Percentiles rank a stretch among this genome's conserved stretches.
These are phyloP conservation scores for Pangasius djambal DNA, from an alignment of 2,797 vertebrate species.

Conservation along the genomic window DNA sequence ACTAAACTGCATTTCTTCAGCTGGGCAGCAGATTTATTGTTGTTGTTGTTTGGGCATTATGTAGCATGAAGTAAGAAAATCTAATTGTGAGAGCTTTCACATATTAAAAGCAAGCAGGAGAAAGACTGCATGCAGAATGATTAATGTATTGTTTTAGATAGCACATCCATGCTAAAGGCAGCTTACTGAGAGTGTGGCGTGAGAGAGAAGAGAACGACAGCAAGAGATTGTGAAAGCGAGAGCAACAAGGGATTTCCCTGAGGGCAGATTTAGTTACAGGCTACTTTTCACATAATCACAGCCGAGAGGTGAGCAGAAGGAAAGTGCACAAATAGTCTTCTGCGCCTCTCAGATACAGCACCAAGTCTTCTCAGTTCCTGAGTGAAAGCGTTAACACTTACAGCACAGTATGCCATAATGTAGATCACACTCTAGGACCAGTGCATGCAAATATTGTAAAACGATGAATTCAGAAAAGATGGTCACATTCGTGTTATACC, in stretches of 20 bases:
- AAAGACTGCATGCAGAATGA: neutral
- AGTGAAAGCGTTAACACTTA: conserved; percentile 19
- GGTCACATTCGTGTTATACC: neutral
- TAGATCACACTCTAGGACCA: neutral
- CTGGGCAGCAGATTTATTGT: neutral
- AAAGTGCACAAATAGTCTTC: conserved; percentile 33
- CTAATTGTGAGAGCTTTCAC: neutral
- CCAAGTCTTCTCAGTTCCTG: conserved; percentile 13
- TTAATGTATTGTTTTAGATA: neutral
- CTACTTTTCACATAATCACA: conserved; percentile 34
- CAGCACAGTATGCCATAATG: neutral
- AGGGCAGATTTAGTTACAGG: conserved; percentile 43
- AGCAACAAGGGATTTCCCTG: conserved; percentile 24
- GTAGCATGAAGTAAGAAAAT: neutral
- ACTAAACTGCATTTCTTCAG: neutral
- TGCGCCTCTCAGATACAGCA: neutral
- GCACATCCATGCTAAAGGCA: neutral
- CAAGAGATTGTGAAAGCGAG: conserved; percentile 8
- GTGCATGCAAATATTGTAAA: neutral
- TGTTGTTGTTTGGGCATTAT: neutral
- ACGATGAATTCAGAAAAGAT: neutral
- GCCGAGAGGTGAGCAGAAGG: conserved; percentile 21
- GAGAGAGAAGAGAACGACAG: neutral
- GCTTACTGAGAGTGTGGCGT: neutral
- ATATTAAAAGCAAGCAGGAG: neutral